Percentiles rank a stretch among this genome's conserved stretches.
Conservation (phyloP, 2,888 invertebrate species). For the Temnothorax ravouxi region DNA sequence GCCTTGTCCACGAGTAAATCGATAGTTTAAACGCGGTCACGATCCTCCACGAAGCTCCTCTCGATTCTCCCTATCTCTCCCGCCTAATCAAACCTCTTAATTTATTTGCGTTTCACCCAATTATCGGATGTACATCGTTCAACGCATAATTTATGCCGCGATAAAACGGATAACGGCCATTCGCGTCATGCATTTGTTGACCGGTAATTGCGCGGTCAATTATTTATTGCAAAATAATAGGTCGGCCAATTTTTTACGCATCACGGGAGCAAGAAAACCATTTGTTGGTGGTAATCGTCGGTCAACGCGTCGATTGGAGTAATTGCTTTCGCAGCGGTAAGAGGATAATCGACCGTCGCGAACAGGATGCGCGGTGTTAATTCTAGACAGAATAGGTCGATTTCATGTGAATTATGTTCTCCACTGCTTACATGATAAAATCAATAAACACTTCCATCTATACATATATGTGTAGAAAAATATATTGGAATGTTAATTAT, state of each 20-base stretch:
- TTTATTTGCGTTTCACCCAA: slow-evolving; percentile 42
- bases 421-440: not conserved
- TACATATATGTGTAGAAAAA: not conserved
- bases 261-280: not conserved
- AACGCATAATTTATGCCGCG: slow-evolving; percentile 41
- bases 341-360: slow-evolving; percentile 34
- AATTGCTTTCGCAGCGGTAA: slow-evolving; percentile 28
- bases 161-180: slow-evolving; percentile 32
- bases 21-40: slow-evolving; percentile 40
- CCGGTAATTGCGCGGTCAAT: slow-evolving; percentile 28
- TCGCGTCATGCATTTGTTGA: slow-evolving; percentile 8
- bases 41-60: slow-evolving; percentile 11
- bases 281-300: slow-evolving; percentile 22
- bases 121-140: slow-evolving; percentile 42
- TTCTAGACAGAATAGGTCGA: not conserved
- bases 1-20: slow-evolving; percentile 33
- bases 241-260: not conserved
- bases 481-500: not conserved
- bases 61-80: not conserved
- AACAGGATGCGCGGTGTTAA: slow-evolving; percentile 36
- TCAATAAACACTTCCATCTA: not conserved
- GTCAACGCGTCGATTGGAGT: slow-evolving; percentile 31
- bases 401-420: not conserved
- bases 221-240: slow-evolving; percentile 34
- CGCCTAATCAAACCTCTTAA: slow-evolving; percentile 30